These are phyloP conservation scores for Danio kyathit DNA, from an alignment of 2,797 vertebrate species.

Conservation along the genomic window DNA sequence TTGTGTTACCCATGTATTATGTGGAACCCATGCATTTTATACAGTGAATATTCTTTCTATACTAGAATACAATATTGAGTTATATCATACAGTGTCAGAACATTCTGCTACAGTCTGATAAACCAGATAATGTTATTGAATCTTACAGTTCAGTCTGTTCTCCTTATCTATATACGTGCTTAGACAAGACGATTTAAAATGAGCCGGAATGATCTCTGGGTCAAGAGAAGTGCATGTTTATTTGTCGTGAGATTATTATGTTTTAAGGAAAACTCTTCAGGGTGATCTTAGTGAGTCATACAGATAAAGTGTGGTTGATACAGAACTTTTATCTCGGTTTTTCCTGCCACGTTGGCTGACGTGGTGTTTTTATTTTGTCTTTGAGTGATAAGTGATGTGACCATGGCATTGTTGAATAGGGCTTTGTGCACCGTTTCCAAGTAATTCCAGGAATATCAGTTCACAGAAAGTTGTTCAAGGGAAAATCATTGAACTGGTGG, in stretches of 20 bases:
- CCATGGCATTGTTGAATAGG: too few relatives aligned
- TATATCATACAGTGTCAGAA: not conserved
- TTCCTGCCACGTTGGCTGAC: not conserved
- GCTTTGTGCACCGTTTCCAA: not conserved
- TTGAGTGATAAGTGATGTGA: not conserved
- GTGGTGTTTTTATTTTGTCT: conserved; percentile 9
- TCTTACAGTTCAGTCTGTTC: not conserved
- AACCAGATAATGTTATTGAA: not conserved
- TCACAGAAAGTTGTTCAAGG: not conserved
- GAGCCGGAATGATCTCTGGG: not conserved
- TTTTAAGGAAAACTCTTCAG: not conserved
- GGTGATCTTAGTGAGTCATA: not conserved
- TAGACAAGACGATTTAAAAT: not conserved
- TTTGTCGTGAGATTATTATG: not conserved
- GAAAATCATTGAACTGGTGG: not conserved
- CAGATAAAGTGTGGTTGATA: not conserved
- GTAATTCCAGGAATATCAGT: not conserved
- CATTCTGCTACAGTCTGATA: not conserved
- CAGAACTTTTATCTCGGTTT: not conserved
- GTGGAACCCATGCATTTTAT: too few relatives aligned
- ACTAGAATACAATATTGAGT: too few relatives aligned
- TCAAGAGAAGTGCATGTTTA: not conserved
- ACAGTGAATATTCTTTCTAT: too few relatives aligned
- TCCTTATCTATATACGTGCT: not conserved
- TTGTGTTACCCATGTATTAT: too few relatives aligned